Evolutionary conservation across 2,888 invertebrate species (phyloP), one percentile per base, ranked within the genome.

Genomic region (Drosophila fungiperda): DNA sequence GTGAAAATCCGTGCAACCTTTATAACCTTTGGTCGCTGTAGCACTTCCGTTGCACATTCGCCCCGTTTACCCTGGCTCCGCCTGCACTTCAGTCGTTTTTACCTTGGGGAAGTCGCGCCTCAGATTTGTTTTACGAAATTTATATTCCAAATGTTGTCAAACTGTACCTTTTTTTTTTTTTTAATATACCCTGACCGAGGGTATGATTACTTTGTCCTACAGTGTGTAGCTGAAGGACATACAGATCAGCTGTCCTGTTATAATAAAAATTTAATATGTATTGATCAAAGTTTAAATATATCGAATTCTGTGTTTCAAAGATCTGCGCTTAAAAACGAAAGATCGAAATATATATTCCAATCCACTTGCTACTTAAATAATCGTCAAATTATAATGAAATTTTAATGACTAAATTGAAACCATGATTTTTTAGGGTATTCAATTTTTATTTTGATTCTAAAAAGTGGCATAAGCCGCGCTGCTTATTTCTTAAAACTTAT

Each of bases 71-170:
- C 23, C 23, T 8, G 20, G 20, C 12, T 42, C 12, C 20, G 20
- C 12, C 20, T 20, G 42, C 20, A 20, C 3, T 38, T 17, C 38
- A 3, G 1, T 42, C 42, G 45, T 7, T 45, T 50, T 29, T 61
- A 70, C 83, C 85, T 83, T 75, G 50, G 85, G 78, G 82, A 65
- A 40, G 49, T 52, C 62, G 68, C 59, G 80, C 57, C 83, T 71
- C 73, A 85, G 80, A 82, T 84, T 84, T 82, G 78, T 68, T 70
- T 66, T 73, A 72, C 78, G 64, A 83, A 83, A 85, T 83, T 83
- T 82, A 85, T 83, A 69, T 83, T 75, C 77, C 64, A 83, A 82
- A 84, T 76, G 64, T 71, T 71, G 59, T 60, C 53, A 29, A 50
- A 63, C n/a, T 73, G 45, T 54, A 61, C n/a, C 49, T 66, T 59